Evolutionary conservation across 1,140 invertebrate genomes (phyloP), one percentile per base, ranked within the genome.

Genomic region (Ceratina japonica): DNA sequence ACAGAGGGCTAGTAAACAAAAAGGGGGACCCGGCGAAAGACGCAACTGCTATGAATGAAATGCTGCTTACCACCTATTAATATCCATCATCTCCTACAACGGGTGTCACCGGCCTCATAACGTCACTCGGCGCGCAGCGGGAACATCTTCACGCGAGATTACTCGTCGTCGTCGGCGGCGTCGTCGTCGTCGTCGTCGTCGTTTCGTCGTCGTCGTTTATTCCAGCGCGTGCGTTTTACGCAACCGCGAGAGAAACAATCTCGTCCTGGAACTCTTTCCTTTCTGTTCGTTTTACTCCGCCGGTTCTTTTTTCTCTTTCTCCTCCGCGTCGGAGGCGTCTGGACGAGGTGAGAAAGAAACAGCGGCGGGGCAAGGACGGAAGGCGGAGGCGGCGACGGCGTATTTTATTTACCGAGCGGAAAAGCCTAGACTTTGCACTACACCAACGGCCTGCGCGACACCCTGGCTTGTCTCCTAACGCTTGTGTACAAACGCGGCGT

Each of bases 351-450:
- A 54, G 64, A 63, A 69, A 68, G 56, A 44, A 22, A 27, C 54
- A 24, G 37, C 49, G 62, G 52, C 12, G 31, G 51, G 31, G 20
- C 31, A 16, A 76, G 73, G 56, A 54, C 24, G 59, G 31, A 76
- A 13, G 51, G 20, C 5, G 63, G 49, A 31, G 51, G 61, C 51
- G 72, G 71, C 71, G 70, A 58, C 51, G n/a, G 44, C 52, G 68
- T 64, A 54, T 70, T 81, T 81, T 84, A 83, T 84, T 84, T 84
- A 75, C 68, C 61, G 52, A 84, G 71, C 66, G 18, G 68, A 75
- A 24, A 52, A 68, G 80, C 65, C 81, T 83, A 84, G 76, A 84
- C 76, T 83, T 75, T 80, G 62, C 81, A 70, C 78, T 80, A 69
- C 27, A 69, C 66, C 75, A 79, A 54, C 59, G 52, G 8, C 12